phyloP scores from a whole-genome alignment of 2,797 vertebrate species.

The Amazonetta brasiliensis region DNA sequence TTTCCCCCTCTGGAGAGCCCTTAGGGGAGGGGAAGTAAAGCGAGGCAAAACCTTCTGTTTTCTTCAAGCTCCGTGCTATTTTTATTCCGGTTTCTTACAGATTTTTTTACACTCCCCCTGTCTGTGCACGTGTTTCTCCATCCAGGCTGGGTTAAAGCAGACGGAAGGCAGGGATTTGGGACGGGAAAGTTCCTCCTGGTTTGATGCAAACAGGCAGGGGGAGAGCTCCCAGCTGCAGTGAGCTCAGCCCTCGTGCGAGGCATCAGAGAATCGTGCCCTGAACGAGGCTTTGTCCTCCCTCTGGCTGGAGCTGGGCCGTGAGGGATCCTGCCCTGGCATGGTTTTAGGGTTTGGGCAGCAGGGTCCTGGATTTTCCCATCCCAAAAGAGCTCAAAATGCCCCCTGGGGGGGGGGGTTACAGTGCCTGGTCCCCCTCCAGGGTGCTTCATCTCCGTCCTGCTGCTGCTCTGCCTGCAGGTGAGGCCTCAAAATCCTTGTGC shows the following conservation, averaged over 20 bases:
- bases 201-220: neutral
- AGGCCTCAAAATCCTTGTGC: neutral
- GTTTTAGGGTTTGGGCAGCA: neutral
- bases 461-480: neutral
- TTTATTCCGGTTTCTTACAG: neutral
- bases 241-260: neutral
- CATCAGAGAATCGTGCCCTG: neutral
- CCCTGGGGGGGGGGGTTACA: too few relatives aligned
- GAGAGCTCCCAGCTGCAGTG: neutral
- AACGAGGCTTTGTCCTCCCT: neutral
- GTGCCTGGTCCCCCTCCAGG: too few relatives aligned
- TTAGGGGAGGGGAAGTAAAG: neutral
- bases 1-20: neutral
- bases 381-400: too few relatives aligned
- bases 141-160: neutral
- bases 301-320: neutral
- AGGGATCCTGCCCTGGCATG: neutral
- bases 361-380: neutral
- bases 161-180: neutral
- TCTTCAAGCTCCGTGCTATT: neutral
- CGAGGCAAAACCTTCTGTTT: neutral
- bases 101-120: neutral
- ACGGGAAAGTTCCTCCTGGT: neutral
- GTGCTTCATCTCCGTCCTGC: rapidly evolving
- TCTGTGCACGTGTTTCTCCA: neutral